These are phyloP conservation scores for Drosophila peninsularis DNA, from an alignment of 2,888 invertebrate species.

Conservation along the genomic window DNA sequence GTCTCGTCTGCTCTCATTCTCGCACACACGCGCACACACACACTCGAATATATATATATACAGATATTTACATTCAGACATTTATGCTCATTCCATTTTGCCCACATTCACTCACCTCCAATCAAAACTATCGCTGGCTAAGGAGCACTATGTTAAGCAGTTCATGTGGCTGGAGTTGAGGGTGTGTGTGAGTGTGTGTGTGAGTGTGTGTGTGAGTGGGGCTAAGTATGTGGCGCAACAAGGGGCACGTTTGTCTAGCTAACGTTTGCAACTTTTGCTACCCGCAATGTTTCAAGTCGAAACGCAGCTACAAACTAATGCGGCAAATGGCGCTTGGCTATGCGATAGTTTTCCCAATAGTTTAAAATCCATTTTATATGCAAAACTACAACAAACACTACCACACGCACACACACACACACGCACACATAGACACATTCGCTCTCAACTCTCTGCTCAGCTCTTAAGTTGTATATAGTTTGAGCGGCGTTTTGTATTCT, in stretches of 20 bases:
- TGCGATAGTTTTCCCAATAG: conserved; percentile 78
- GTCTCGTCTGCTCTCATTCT: conserved; percentile 54
- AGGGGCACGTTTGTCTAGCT: conserved; percentile 13
- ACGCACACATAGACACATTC: conserved; percentile 16
- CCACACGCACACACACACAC: conserved; percentile 12
- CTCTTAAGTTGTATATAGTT: conserved; percentile 60
- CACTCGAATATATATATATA: background rate
- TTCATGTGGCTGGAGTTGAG: background rate
- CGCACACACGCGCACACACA: conserved; percentile 5
- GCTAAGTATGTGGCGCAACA: background rate
- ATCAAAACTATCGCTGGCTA: conserved; percentile 65
- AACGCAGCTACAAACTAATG: conserved; percentile 62
- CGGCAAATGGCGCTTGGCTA: conserved; percentile 60
- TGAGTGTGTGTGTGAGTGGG: background rate
- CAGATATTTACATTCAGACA: conserved; percentile 35
- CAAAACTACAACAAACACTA: conserved; percentile 51
- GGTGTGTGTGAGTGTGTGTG: background rate
- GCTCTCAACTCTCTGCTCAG: conserved; percentile 51
- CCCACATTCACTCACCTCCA: conserved; percentile 55
- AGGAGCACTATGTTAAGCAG: conserved; percentile 39
- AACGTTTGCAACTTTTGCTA: conserved; percentile 45
- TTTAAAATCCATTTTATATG: conserved; percentile 76
- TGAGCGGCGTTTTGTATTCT: conserved; percentile 57
- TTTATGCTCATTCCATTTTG: conserved; percentile 23
- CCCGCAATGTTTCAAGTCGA: conserved; percentile 61